Evolutionary conservation across 2,888 invertebrate genomes (phyloP), one percentile per base, ranked within the genome.

Genomic region (Nephrotoma flavescens): DNA sequence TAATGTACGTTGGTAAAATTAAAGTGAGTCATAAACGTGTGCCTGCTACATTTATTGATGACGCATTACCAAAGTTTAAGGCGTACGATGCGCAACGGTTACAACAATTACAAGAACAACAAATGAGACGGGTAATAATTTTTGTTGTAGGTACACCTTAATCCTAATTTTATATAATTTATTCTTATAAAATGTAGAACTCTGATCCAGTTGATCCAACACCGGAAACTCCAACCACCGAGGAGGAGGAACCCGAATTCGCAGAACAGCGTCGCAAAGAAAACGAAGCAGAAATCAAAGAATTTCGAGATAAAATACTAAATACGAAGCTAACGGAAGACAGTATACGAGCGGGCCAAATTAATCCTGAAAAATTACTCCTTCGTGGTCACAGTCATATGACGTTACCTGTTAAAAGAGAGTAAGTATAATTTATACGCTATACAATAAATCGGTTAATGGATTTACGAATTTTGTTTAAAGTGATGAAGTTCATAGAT

Each of bases 1-100:
- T 96, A 3, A 92, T 98, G 88, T 98, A 98, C 91, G 95, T 98
- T 86, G 98, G 98, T 0, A 97, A 97, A 92, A 97, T 97, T 86
- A 95, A 96, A 88, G 96, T 97, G 6, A 57, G 52, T 7, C 86
- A 86, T 86, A 52, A 52, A 15, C 41, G 57, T n/a, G 95, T 97
- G 0, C 96, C 97, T 0, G 96, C 96, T 88, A 94, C 96, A 0
- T 95, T 98, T 89, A 97, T 98, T 89, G 98, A 98, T 90, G 97
- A 98, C 90, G 97, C 98, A 1, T 92, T 98, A 87, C 94, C 95
- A 87, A 97, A 96, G 91, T 97, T 98, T 89, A 94, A 95, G 88
- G 94, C 94, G 42, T 95, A 96, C 89, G 96, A 97, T 89, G 93
- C 94, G 2, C 96, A 96, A 88, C 95, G 96, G 89, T 90, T 90